These are phyloP conservation scores for Ruditapes philippinarum DNA, from an alignment of 1,140 invertebrate genomes.

Conservation along the genomic window DNA sequence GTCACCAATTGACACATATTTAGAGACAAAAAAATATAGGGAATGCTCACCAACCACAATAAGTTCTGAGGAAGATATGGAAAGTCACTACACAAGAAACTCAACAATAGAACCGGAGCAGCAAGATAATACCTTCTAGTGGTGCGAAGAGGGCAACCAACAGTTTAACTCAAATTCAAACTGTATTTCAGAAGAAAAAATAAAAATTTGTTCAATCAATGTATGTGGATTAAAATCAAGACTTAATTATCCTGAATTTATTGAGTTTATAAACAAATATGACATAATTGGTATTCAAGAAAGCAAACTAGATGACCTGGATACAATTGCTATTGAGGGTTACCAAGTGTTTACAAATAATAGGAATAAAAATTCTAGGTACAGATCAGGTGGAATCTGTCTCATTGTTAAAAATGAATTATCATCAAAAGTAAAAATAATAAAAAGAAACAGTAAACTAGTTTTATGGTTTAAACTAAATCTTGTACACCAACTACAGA, in stretches of 20 bases:
- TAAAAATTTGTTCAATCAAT: not conserved
- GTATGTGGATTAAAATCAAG: conserved; percentile 14
- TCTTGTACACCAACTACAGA: not conserved
- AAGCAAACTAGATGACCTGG: not conserved
- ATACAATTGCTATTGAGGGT: not conserved
- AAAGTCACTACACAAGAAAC: too few relatives aligned
- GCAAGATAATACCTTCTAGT: too few relatives aligned
- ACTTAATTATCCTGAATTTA: not conserved
- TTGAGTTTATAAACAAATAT: not conserved
- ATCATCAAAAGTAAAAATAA: not conserved
- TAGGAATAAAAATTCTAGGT: not conserved
- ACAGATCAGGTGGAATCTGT: not conserved
- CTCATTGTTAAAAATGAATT: not conserved
- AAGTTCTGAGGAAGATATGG: too few relatives aligned
- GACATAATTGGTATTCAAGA: not conserved
- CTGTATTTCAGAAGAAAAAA: too few relatives aligned
- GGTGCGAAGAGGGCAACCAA: too few relatives aligned
- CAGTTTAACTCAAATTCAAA: too few relatives aligned
- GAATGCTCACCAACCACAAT: too few relatives aligned
- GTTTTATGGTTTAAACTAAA: not conserved
- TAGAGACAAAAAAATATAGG: too few relatives aligned
- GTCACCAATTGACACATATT: too few relatives aligned
- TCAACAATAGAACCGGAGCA: too few relatives aligned
- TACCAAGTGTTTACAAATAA: not conserved
- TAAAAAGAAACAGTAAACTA: not conserved